phyloP scores from a whole-genome alignment of 1,140 invertebrate genomes.

The Diuraphis noxia region DNA sequence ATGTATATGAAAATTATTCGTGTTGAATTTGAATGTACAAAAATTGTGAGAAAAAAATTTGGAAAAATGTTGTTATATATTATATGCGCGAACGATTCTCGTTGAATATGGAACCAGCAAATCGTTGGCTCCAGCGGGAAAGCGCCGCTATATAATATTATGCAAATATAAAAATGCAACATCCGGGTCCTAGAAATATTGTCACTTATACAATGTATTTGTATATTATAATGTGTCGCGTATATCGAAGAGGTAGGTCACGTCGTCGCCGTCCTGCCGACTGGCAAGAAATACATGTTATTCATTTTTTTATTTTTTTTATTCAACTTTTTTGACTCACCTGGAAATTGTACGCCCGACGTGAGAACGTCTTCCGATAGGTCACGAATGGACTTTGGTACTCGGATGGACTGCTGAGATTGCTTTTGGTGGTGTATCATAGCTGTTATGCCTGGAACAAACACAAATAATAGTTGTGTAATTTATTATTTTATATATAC shows the following conservation, averaged over 20 bases:
- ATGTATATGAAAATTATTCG: not conserved
- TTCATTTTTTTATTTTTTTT: not conserved
- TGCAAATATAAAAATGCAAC: not conserved
- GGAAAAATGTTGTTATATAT: not conserved
- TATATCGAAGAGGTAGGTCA: not conserved
- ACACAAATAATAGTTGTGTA: not conserved
- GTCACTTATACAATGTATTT: not conserved
- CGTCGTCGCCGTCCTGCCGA: not conserved
- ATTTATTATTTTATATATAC: slow-evolving; percentile 34
- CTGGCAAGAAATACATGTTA: not conserved
- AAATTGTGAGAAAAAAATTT: not conserved
- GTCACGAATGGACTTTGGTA: slow-evolving; percentile 38
- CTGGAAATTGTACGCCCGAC: slow-evolving; percentile 46
- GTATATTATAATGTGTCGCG: not conserved
- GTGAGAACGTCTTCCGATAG: slow-evolving; percentile 37
- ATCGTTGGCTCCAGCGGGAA: not conserved
- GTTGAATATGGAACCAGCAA: not conserved
- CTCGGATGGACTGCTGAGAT: not conserved
- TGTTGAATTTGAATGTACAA: not conserved
- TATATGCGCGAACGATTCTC: not conserved
- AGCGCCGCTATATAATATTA: not conserved
- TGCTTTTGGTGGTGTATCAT: not conserved
- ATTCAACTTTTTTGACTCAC: not conserved
- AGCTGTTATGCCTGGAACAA: slow-evolving; percentile 15
- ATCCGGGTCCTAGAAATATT: not conserved